A percentile compares a stretch with the other conserved stretches of the same genome.
Evolutionary conservation across 1,140 invertebrate genomes (phyloP).

Genomic region (Nasonia longicornis): DNA sequence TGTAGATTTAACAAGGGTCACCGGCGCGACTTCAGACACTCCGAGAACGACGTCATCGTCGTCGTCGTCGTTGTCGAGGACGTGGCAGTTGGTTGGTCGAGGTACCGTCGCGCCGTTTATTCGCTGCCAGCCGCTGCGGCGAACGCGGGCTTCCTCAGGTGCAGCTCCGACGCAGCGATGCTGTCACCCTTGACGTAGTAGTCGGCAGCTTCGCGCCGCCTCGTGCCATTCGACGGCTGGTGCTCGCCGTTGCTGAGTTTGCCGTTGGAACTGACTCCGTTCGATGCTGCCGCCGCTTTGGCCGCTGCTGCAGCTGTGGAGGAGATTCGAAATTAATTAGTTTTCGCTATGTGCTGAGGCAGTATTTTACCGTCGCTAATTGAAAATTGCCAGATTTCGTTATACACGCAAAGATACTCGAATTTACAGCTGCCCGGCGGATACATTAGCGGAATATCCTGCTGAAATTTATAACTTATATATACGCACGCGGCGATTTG

Average conservation of each 20-base stretch:
- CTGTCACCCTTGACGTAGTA: constrained; percentile 68
- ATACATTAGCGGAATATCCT: too few species aligned
- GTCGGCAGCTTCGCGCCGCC: constrained; percentile 65
- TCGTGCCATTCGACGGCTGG: constrained; percentile 50
- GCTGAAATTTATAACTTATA: background rate
- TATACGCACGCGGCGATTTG: background rate
- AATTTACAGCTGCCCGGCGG: background rate
- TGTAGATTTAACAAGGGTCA: background rate
- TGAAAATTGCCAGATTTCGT: background rate
- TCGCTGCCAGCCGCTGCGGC: constrained; percentile 37
- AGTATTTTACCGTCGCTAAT: background rate
- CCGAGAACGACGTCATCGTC: background rate
- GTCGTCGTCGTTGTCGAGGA: background rate
- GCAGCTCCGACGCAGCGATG: constrained; percentile 63
- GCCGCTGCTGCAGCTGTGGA: constrained; percentile 1
- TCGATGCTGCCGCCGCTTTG: background rate
- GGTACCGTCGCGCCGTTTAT: background rate
- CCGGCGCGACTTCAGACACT: background rate
- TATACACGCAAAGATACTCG: background rate
- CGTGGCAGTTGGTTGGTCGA: background rate
- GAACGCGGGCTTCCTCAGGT: constrained; percentile 59
- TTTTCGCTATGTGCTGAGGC: background rate
- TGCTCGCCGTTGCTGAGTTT: constrained; percentile 50
- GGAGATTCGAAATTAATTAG: background rate
- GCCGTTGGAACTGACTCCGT: constrained; percentile 16